A percentile compares a stretch with the other conserved stretches of the same genome.
Conservation (phyloP, 2,888 invertebrate genomes). For the Adelognathus sp. region DNA sequence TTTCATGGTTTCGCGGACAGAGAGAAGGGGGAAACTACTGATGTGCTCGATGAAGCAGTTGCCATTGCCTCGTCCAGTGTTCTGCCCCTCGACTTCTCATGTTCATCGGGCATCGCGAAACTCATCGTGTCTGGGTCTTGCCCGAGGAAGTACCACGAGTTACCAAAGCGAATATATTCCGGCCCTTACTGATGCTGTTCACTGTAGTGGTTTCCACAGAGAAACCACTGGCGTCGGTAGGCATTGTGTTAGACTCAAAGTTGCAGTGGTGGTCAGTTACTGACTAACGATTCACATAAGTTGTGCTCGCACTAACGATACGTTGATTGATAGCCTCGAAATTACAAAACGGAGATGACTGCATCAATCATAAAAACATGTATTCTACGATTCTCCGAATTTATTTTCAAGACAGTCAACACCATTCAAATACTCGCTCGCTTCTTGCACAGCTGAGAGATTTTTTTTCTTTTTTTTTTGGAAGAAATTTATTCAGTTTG, state of each 20-base stretch:
- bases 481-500: no score
- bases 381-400: no score
- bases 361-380: no score
- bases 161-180: constrained; percentile 28
- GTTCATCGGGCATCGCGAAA: constrained; percentile 7
- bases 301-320: neutral
- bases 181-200: neutral
- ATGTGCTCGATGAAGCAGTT: neutral
- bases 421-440: no score
- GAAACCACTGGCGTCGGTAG: neutral
- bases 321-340: neutral
- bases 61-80: constrained; percentile 28
- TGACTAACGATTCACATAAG: no score
- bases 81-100: constrained; percentile 13
- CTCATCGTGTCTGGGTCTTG: constrained; percentile 22
- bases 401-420: no score
- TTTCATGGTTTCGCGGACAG: neutral
- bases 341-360: no score
- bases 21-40: constrained; percentile 2
- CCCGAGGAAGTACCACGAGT: constrained; percentile 11
- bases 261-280: neutral
- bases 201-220: constrained; percentile 3
- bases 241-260: neutral
- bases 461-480: no score
- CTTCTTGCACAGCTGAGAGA: no score